A percentile compares a stretch with the other conserved stretches of the same genome.
Conservation (phyloP, 2,797 vertebrate genomes). For the Lithobates sylvaticus region DNA sequence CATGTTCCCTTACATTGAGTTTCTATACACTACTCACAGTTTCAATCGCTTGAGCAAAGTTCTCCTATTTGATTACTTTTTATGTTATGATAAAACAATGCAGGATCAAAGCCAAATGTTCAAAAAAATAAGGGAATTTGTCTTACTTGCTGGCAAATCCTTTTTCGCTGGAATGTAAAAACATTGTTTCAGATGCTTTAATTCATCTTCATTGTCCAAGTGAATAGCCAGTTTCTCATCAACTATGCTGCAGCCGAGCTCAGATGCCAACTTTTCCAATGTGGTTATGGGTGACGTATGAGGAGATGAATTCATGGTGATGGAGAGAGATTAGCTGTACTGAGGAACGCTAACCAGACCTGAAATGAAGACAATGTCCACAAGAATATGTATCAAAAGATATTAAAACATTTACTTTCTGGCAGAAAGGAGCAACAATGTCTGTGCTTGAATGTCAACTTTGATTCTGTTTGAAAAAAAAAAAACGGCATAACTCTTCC, state of each 20-base stretch:
- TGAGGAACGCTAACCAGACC: constrained; percentile 59
- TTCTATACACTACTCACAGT: neutral
- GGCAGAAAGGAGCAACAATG: neutral
- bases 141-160: constrained; percentile 87
- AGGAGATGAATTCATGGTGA: constrained; percentile 70
- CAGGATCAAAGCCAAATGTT: constrained; percentile 20
- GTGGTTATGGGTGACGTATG: constrained; percentile 68
- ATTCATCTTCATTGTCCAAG: constrained; percentile 84
- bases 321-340: constrained; percentile 2
- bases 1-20: neutral
- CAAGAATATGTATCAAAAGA: neutral
- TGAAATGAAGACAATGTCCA: constrained; percentile 56
- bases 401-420: neutral
- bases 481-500: no score
- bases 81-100: neutral
- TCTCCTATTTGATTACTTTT: neutral
- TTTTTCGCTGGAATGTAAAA: constrained; percentile 86
- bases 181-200: constrained; percentile 78
- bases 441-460: neutral
- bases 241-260: constrained; percentile 76
- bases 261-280: constrained; percentile 72
- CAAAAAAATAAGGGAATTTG: constrained; percentile 8
- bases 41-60: neutral
- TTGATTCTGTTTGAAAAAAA: no score
- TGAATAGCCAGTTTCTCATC: constrained; percentile 79